Percentiles rank a stretch among this genome's conserved stretches.
Conservation (phyloP, 1,140 invertebrate genomes). For the Xylocopa sonorina region DNA sequence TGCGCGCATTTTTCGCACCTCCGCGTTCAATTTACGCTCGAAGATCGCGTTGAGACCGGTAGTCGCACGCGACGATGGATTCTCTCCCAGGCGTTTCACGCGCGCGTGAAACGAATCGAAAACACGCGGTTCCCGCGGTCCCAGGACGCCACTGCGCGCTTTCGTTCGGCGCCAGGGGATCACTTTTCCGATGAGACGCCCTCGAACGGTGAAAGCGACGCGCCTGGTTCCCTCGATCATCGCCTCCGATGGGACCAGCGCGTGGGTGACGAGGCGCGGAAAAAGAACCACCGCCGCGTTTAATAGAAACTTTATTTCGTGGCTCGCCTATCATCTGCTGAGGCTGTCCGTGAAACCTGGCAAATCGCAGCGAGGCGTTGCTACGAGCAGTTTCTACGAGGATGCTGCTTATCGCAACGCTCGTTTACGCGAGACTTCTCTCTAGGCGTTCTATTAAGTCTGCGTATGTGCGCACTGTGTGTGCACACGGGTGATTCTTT, state of each 20-base stretch:
- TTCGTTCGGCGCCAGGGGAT: conserved; percentile 49
- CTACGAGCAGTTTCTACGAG: conserved; percentile 2
- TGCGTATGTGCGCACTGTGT: no score
- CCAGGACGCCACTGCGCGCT: conserved; percentile 26
- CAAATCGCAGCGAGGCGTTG: neutral
- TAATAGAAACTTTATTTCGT: conserved; percentile 45
- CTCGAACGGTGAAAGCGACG: conserved; percentile 64
- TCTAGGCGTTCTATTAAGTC: conserved; percentile 2
- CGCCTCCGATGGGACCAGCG: conserved; percentile 15
- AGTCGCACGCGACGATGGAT: neutral
- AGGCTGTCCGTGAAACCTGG: neutral
- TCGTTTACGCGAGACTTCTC: neutral
- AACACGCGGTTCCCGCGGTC: conserved; percentile 42
- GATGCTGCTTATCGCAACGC: neutral
- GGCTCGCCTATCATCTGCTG: neutral
- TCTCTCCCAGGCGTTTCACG: conserved; percentile 22
- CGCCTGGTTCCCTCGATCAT: neutral
- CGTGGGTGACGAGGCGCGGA: conserved; percentile 36
- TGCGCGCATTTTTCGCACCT: no score
- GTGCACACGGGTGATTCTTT: no score
- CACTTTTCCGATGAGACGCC: conserved; percentile 65
- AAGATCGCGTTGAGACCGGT: neutral
- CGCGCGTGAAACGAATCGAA: conserved; percentile 57
- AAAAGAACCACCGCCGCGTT: conserved; percentile 11
- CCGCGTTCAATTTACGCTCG: conserved; percentile 11